Evolutionary conservation across 2,113 vertebrate species (phyloP), one percentile per base, ranked within the genome.

Genomic region (Vimba vimba): DNA sequence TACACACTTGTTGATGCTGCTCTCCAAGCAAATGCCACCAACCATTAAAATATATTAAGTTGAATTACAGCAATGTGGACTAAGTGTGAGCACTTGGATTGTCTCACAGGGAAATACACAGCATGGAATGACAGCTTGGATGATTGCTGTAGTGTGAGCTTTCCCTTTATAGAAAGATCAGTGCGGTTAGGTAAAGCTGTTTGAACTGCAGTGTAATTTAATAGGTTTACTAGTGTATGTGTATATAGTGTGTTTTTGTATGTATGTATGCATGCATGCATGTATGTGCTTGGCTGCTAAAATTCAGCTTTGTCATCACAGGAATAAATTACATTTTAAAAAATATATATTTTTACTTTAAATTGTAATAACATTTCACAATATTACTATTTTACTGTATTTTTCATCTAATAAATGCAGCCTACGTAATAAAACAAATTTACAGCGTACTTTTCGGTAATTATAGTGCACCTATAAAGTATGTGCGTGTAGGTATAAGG

Each of bases 1-100:
- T 96, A 97, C 96, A 95, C 95, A 97, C 97, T 97, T 97, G 97
- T 97, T 98, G 97, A 96, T 96, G 94, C 95, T 96, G 96, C 96
- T 97, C 97, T 95, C 68, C 95, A 93, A 97, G 96, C 96, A 97
- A 99, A 97, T 95, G 95, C 96, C 96, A 96, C 97, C 96, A 97
- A 96, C 96, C 96, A 96, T 96, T 96, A 95, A 97, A 92, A 96
- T 96, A 96, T 96, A 97, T 97, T 95, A 95, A 95, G 96, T 94
- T 96, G 94, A 96, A 96, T 96, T 95, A 95, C 95, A 95, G 95
- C 90, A 75, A 92, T 59, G 90, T 93, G 94, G 94, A 95, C 91
- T 96, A 92, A 95, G 94, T 91, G 92, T 92, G 92, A 92, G 90
- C 91, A 89, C 90, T 91, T 88, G 76, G 75, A 83, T 85, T 86